Evolutionary conservation across 2,113 vertebrate genomes (phyloP).

Genomic region (Tachysurus vachellii): DNA sequence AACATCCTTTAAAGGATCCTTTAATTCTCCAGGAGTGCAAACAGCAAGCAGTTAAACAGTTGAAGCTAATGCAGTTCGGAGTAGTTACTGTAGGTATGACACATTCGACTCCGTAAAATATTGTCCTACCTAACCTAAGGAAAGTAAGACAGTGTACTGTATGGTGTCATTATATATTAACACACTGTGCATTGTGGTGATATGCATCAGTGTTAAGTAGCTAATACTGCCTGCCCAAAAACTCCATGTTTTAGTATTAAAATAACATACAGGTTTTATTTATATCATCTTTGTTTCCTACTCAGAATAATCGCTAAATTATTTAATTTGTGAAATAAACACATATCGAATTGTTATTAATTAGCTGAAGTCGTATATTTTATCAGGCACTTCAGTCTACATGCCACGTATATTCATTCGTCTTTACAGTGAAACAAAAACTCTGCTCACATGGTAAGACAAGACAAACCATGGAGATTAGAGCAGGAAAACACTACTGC

Average conservation of each 20-base stretch:
- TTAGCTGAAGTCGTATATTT: background rate
- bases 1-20: background rate
- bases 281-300: background rate
- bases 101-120: background rate
- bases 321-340: too few relatives aligned
- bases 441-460: background rate
- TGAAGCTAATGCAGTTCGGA: background rate
- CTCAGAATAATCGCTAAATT: background rate
- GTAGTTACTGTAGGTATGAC: too few relatives aligned
- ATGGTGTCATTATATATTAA: too few relatives aligned
- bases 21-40: background rate
- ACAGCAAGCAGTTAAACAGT: background rate
- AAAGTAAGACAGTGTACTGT: too few relatives aligned
- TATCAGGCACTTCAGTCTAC: too few relatives aligned
- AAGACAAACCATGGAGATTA: background rate
- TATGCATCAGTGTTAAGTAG: background rate
- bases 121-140: background rate
- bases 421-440: background rate
- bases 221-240: background rate
- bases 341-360: background rate
- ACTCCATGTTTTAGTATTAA: background rate
- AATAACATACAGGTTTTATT: background rate
- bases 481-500: background rate
- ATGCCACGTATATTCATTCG: background rate
- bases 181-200: too few relatives aligned